Base-by-base conservation (phyloP, 2,888 invertebrate genomes). In the Stegana nigrithorax region DNA sequence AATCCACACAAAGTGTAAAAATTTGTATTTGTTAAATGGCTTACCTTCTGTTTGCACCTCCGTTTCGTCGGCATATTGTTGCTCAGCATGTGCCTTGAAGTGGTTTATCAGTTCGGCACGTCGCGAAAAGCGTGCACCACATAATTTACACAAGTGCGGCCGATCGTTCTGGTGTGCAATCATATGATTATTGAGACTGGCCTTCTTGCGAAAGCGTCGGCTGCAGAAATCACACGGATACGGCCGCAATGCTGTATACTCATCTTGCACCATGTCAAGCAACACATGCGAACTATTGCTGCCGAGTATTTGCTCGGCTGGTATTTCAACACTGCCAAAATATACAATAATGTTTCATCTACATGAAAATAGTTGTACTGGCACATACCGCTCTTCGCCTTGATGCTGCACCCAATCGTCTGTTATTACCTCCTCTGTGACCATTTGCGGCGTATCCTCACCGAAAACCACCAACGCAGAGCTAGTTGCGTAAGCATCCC, bases 211-310 rank as follows among this genome's bases (percentile, higher is more conserved):
- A 83, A 94, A 94, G 66, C 94, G 88, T 0, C 93, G 89, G 66
- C 93, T 93, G 81, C 94, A 94, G 83, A 94, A 94, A 82, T 94
- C 94, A 81, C 94, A 94, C 0, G 94, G 94, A 87, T 92, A 93
- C 0, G 94, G 94, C 4, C 93, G 88, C 19, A 83, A 55, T 0
- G 85, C 82, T 14, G 90, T 89, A 75, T 91, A 91, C 72, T 93
- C 92, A 80, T 91, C 90, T 86, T 93, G 93, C 81, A 93, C 93
- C 27, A 93, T 92, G 50, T 93, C 93, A 70, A 94, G 85, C 2
- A 81, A 60, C 12, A 81, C 76, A 63, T 82, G 76, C 0, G 82
- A 78, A 27, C 75, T 77, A 21, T 73, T 73, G 0, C 80, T 83
- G 7, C 87, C 82, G 50, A 86, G 86, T 76, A 88, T 88, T 83